Evolutionary conservation across 2,888 invertebrate genomes (phyloP), one percentile per base, ranked within the genome.

Genomic region (Drosophila lutescens): DNA sequence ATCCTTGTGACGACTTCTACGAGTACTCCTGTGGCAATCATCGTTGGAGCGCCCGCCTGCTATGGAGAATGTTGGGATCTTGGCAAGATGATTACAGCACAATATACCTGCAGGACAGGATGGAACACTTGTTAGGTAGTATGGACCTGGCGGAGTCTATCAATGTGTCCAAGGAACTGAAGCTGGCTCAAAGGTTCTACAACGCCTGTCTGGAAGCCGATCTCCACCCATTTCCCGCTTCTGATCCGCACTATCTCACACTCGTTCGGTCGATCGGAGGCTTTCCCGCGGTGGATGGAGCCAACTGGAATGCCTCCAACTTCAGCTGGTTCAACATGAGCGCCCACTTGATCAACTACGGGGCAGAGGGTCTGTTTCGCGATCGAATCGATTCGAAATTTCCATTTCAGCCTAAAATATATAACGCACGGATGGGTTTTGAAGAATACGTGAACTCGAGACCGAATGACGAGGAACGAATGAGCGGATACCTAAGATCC

Each of bases 251-350:
- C 51, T 91, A 90, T 71, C 66, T 90, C 55, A 56, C 69, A 8
- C 79, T 90, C 15, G 79, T 91, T 63, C 83, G 81, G 41, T 69
- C 81, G 7, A 83, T 91, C 43, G 91, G 91, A 26, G 91, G 91
- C 1, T 91, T 91, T 49, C 91, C 91, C 2, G 92, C 92, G 0
- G 69, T 91, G 0, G 86, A 91, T 17, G 65, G 81, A 0, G 65
- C 71, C 1, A 80, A 88, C 53, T 86, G 89, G 91, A 73, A 79
- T 20, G 71, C 79, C 2, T 68, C 80, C 2, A 77, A 75, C 8
- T 91, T 91, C 26, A 86, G 89, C 60, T 91, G 92, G 92, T 84
- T 91, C 32, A 91, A 90, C 53, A 91, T 90, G 91, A 90, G 88
- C 56, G 79, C 91, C 7, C 86, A 91, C 43, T 60, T 91, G 12